These are phyloP conservation scores for Cantharis nigra DNA, from an alignment of 2,888 invertebrate species.

Conservation along the genomic window DNA sequence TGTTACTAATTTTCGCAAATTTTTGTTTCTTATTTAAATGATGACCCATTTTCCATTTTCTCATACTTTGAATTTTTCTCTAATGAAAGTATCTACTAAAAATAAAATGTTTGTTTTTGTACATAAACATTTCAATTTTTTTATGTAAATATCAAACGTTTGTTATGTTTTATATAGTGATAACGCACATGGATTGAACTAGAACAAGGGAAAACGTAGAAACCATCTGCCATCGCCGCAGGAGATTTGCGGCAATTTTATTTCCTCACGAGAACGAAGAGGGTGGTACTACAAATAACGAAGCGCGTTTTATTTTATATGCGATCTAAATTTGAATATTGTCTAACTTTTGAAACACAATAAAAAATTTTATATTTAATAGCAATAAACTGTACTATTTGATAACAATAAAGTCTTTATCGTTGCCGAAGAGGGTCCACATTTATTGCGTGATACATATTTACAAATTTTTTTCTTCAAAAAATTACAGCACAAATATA, in stretches of 20 bases:
- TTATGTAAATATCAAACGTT: conserved; percentile 41
- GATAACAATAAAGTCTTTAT: conserved; percentile 13
- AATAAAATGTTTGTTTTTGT: background rate
- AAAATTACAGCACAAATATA: background rate
- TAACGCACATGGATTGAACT: conserved; percentile 41
- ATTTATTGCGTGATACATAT: background rate
- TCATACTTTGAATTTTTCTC: background rate
- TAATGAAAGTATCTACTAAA: background rate
- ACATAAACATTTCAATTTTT: conserved; percentile 26
- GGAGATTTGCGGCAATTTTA: conserved; percentile 49
- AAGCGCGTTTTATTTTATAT: conserved; percentile 44
- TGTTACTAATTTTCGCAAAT: background rate
- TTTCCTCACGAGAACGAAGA: conserved; percentile 43
- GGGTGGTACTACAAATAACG: conserved; percentile 48
- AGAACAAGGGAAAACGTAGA: conserved; percentile 25
- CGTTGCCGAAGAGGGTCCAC: background rate
- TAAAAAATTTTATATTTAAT: conserved; percentile 3
- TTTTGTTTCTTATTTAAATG: background rate
- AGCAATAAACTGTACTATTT: background rate
- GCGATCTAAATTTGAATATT: conserved; percentile 40
- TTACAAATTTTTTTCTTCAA: background rate
- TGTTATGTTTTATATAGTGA: conserved; percentile 37
- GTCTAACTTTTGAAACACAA: conserved; percentile 2
- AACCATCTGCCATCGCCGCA: conserved; percentile 34
- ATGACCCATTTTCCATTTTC: background rate